Conservation (phyloP, 2,888 invertebrate species). For the Eubasilissa splendida region DNA sequence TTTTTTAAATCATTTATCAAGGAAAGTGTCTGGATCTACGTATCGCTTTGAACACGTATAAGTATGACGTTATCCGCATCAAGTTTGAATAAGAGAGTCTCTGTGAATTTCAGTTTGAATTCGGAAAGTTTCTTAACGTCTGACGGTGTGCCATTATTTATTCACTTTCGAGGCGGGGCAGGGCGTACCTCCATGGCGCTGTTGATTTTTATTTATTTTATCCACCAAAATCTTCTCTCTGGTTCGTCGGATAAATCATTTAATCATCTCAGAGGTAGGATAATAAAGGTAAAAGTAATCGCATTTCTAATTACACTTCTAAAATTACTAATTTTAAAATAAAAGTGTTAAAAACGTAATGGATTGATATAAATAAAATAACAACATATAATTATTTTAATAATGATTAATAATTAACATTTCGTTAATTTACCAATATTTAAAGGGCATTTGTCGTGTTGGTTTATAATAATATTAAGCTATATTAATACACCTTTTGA, state of each 20-base stretch:
- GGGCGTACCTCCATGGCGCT: slow-evolving; percentile 1
- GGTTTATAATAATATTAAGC: too few relatives aligned
- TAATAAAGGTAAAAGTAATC: too few relatives aligned
- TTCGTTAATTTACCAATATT: too few relatives aligned
- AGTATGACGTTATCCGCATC: slow-evolving; percentile 23
- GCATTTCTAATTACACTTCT: too few relatives aligned
- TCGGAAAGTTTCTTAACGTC: slow-evolving; percentile 46
- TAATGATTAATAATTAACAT: too few relatives aligned
- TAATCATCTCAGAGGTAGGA: neutral
- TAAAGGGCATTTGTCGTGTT: too few relatives aligned
- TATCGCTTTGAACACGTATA: slow-evolving; percentile 16
- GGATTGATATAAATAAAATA: too few relatives aligned
- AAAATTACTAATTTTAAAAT: too few relatives aligned
- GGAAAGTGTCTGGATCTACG: slow-evolving; percentile 38
- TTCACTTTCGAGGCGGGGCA: slow-evolving; percentile 36
- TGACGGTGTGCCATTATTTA: slow-evolving; percentile 47
- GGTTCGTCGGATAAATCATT: slow-evolving; percentile 11
- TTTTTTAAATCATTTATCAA: slow-evolving; percentile 50
- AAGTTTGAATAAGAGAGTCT: slow-evolving; percentile 23
- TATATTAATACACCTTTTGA: too few relatives aligned
- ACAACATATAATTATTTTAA: too few relatives aligned
- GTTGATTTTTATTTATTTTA: slow-evolving; percentile 43
- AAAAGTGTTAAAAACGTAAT: too few relatives aligned
- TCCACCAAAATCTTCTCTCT: slow-evolving; percentile 45
- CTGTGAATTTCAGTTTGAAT: slow-evolving; percentile 38